A percentile compares a stretch with the other conserved stretches of the same genome.
phyloP scores from a whole-genome alignment of 2,888 invertebrate species.

The Melipona bicolor region DNA sequence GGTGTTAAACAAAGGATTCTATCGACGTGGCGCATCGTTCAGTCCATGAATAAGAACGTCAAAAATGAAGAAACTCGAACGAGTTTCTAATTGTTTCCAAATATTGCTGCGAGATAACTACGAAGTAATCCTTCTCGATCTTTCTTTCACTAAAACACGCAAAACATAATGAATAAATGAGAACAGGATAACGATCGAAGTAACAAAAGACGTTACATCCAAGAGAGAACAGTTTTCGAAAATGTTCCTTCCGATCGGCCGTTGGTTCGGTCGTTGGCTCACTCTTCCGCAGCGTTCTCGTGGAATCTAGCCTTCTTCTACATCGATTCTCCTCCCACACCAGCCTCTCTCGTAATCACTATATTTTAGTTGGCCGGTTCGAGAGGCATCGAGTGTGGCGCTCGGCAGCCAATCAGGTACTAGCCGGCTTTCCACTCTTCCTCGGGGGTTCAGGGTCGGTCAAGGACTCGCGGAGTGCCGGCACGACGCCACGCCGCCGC shows the following conservation, averaged over 20 bases:
- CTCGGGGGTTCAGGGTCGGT: conserved; percentile 83
- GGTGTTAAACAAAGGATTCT: background rate
- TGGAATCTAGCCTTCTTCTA: conserved; percentile 25
- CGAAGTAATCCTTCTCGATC: background rate
- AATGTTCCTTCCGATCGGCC: conserved; percentile 43
- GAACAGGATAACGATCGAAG: background rate
- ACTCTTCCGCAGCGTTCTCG: conserved; percentile 37
- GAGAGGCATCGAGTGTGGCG: conserved; percentile 74
- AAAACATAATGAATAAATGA: background rate
- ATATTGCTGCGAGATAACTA: background rate
- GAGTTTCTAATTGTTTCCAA: background rate
- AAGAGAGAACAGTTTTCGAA: conserved; percentile 13
- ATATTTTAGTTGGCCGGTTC: conserved; percentile 76
- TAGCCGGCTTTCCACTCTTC: conserved; percentile 76
- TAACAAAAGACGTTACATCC: conserved; percentile 1
- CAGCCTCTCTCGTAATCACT: conserved; percentile 73
- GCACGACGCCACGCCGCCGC: conserved; percentile 25
- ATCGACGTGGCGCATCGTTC: background rate
- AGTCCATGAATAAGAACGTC: background rate
- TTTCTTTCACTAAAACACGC: background rate
- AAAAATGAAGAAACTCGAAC: background rate
- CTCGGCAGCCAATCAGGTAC: conserved; percentile 72
- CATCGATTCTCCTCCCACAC: conserved; percentile 55
- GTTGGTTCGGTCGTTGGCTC: conserved; percentile 37
- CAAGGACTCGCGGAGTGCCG: conserved; percentile 80